A percentile compares a stretch with the other conserved stretches of the same genome.
phyloP scores from a whole-genome alignment of 2,113 vertebrate genomes.

The Meriones unguiculatus region DNA sequence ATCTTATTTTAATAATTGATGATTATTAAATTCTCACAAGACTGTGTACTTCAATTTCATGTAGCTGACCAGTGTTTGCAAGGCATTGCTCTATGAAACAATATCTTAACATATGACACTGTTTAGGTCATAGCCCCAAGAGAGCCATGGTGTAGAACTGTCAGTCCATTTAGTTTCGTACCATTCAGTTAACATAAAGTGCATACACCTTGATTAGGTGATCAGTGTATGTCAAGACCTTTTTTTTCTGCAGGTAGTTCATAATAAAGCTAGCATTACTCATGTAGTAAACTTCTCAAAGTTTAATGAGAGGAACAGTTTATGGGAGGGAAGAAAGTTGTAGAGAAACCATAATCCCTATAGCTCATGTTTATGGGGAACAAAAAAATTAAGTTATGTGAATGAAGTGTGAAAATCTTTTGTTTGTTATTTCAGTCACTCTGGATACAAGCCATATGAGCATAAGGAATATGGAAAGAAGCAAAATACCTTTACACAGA shows the following conservation, averaged over 20 bases:
- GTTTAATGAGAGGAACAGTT: background rate
- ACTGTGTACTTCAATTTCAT: background rate
- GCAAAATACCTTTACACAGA: background rate
- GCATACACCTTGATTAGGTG: background rate
- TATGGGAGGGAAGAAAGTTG: background rate
- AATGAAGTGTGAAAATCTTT: background rate
- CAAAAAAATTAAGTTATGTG: background rate
- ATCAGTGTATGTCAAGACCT: background rate
- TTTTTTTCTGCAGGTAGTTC: background rate
- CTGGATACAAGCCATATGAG: background rate
- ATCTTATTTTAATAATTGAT: too few relatives aligned
- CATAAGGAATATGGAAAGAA: background rate
- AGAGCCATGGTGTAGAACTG: background rate
- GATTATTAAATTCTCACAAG: background rate
- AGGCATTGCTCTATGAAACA: background rate
- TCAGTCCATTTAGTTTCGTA: background rate
- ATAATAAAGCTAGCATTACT: background rate
- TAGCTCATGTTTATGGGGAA: background rate
- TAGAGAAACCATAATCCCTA: too few relatives aligned
- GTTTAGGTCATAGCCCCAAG: background rate
- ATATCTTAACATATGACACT: background rate
- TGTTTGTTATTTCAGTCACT: background rate
- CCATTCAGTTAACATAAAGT: background rate
- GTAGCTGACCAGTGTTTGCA: background rate
- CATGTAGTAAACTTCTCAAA: too few relatives aligned